Base-by-base conservation (phyloP, 2,113 vertebrate genomes). In the Dipodomys ordii region DNA sequence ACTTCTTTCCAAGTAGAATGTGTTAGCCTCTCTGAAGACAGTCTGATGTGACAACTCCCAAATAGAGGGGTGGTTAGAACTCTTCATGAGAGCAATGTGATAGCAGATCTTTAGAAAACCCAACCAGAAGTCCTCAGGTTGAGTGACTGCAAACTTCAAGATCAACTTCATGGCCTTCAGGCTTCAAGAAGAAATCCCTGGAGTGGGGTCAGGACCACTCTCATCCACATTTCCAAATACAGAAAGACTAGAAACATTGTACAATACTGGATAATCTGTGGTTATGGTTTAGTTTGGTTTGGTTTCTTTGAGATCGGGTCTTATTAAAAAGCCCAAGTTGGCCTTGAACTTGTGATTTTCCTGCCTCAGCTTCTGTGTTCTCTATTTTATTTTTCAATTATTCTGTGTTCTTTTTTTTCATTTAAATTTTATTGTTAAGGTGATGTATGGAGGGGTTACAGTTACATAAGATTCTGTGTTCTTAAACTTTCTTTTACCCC, bases 201-300 rank as follows among this genome's bases (percentile, higher is more conserved):
- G 44, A 1, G 49, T 11, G 9, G 49, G 49, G 49, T 0, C 11
- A 39, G 2, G 1, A 30, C 30, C 32, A 7, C 4, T 7, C 60
- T 23, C 10, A 1, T 23, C 30, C 60, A 7, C n/a, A 44, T 39
- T 35, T n/a, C 88, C 30, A 23, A 16, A 8, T 20, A 3, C 4
- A 2, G 64, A 46, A n/a, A 23, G 20, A 13, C 12, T 11, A 4
- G 22, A 6, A 53, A 4, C 0, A 0, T 0, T 0, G 9, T 1
- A 2, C 1, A 16, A 20, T 0, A 6, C 0, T 9, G 13, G 28
- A 53, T 6, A 6, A 18, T 16, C 28, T 32, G 20, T 30, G 4
- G 10, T 79, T 60, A n/a, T 79, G 53, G 11, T 80, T 60, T 27
- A 44, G 8, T 76, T 76, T n/a, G 76, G 16, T 23, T 30, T n/a